phyloP scores from a whole-genome alignment of 2,797 vertebrate genomes.

The Chaenodraco wilsoni region DNA sequence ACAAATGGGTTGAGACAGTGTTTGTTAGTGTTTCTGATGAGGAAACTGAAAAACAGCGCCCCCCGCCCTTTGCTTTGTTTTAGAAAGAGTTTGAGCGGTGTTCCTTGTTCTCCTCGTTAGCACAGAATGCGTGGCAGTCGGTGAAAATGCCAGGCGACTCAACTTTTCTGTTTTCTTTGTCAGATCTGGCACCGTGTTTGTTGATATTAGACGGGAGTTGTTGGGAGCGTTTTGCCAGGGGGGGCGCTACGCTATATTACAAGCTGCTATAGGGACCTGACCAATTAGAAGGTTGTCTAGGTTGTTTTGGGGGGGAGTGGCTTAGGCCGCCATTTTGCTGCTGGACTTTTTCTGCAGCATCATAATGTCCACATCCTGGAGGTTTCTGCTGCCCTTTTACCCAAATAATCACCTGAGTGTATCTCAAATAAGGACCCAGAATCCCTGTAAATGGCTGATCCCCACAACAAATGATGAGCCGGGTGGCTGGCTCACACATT shows the following conservation, averaged over 20 bases:
- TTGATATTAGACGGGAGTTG: constrained; percentile 28
- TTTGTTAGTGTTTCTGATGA: constrained; percentile 69
- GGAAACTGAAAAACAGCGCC: constrained; percentile 45
- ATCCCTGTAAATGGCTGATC: constrained; percentile 4
- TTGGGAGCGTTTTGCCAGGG: constrained; percentile 6
- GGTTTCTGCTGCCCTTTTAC: constrained; percentile 18
- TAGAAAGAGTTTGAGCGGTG: constrained; percentile 25
- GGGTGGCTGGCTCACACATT: neutral
- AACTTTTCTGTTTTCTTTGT: constrained; percentile 41
- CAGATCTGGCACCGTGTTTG: constrained; percentile 35
- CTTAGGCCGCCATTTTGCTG: constrained; percentile 32
- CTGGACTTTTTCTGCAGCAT: constrained; percentile 35
- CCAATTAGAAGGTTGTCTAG: constrained; percentile 38
- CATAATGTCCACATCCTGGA: constrained; percentile 54
- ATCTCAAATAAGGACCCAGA: constrained; percentile 23
- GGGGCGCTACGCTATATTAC: constrained; percentile 21
- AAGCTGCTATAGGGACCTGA: constrained; percentile 30
- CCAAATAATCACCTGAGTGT: constrained; percentile 36
- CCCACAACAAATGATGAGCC: constrained; percentile 1
- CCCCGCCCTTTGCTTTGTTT: constrained; percentile 22
- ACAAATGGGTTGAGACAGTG: constrained; percentile 57
- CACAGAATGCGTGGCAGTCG: constrained; percentile 27
- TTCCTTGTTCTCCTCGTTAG: constrained; percentile 53
- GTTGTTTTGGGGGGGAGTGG: neutral
- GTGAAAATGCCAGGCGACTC: constrained; percentile 9